A percentile compares a stretch with the other conserved stretches of the same genome.
Conservation (phyloP, 1,140 invertebrate genomes). For the Drosophila yakuba region DNA sequence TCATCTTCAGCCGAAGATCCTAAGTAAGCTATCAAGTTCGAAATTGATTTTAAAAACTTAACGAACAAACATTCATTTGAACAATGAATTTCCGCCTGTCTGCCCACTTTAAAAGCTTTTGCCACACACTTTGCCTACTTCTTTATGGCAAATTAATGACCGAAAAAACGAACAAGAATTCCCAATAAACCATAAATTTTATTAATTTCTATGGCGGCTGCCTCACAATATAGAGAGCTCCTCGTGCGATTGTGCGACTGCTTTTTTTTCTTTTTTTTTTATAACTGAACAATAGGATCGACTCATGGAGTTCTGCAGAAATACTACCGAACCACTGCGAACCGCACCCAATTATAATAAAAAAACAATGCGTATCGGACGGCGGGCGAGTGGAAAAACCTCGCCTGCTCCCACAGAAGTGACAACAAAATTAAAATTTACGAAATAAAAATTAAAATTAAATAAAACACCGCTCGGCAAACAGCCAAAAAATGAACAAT, state of each 20-base stretch:
- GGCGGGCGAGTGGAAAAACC: constrained; percentile 60
- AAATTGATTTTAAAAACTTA: constrained; percentile 15
- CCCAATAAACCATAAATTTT: constrained; percentile 80
- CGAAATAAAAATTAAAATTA: constrained; percentile 83
- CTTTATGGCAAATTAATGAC: constrained; percentile 79
- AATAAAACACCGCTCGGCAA: constrained; percentile 66
- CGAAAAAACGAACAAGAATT: constrained; percentile 58
- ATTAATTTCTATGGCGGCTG: constrained; percentile 71
- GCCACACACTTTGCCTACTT: constrained; percentile 60
- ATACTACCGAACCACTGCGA: constrained; percentile 62
- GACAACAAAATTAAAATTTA: constrained; percentile 82
- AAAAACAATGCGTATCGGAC: constrained; percentile 45
- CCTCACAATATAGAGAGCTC: constrained; percentile 39
- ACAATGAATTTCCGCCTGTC: constrained; percentile 12
- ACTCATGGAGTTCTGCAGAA: constrained; percentile 69
- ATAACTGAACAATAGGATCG: constrained; percentile 64
- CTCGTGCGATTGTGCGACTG: constrained; percentile 12
- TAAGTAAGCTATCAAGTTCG: constrained; percentile 14
- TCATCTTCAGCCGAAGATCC: background rate
- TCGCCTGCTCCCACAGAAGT: constrained; percentile 75
- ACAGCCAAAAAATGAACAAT: constrained; percentile 41
- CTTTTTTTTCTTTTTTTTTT: constrained; percentile 3
- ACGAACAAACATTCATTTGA: background rate
- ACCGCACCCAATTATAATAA: constrained; percentile 78
- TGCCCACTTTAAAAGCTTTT: constrained; percentile 46